Conservation (phyloP, 2,797 vertebrate species). For the Pipistrellus pygmaeus region DNA sequence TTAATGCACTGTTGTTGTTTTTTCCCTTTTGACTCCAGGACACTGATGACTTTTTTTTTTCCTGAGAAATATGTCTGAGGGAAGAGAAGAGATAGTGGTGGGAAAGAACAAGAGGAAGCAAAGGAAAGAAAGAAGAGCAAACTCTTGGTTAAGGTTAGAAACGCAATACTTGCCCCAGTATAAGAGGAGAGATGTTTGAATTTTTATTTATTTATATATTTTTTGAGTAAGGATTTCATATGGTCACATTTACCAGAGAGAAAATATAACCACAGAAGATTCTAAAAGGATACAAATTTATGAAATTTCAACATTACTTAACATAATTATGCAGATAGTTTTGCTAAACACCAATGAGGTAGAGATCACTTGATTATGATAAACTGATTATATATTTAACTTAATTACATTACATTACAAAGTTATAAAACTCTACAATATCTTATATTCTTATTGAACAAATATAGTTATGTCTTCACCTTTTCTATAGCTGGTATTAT, state of each 20-base stretch:
- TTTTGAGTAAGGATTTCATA: background rate
- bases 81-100: background rate
- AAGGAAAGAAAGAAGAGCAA: background rate
- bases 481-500: background rate
- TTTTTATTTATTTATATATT: background rate
- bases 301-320: slow-evolving; percentile 17
- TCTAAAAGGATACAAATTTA: background rate
- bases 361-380: background rate
- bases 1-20: background rate
- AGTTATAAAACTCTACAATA: background rate
- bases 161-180: background rate
- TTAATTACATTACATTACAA: background rate
- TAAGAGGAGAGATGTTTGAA: background rate
- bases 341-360: background rate
- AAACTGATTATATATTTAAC: background rate
- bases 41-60: background rate
- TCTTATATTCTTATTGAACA: background rate
- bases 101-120: background rate
- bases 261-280: background rate
- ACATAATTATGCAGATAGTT: background rate
- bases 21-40: background rate
- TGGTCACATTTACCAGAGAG: background rate
- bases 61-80: background rate
- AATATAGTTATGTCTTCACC: background rate
- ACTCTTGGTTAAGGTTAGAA: background rate